phyloP scores from a whole-genome alignment of 2,797 vertebrate genomes.

The Muscicapa striata region DNA sequence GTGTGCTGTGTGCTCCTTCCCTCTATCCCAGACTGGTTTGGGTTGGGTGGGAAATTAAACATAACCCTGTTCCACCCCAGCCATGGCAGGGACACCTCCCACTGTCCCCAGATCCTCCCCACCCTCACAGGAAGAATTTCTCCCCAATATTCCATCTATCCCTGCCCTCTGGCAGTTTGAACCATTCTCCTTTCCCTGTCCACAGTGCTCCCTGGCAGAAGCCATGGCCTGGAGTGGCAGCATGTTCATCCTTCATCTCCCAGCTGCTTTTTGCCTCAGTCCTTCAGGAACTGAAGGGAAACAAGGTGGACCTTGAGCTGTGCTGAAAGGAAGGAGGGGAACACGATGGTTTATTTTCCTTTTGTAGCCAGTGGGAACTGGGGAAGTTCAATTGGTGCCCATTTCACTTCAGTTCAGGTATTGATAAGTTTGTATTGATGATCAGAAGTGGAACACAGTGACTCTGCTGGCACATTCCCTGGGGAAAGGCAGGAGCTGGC shows the following conservation, averaged over 20 bases:
- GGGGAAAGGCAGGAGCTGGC: background rate
- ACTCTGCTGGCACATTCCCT: background rate
- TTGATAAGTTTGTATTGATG: too few species aligned
- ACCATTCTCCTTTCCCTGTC: background rate
- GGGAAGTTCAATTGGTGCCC: too few species aligned
- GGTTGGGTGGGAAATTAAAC: background rate
- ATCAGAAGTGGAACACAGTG: rapidly evolving
- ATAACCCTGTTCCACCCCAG: rapidly evolving
- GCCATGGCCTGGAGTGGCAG: too few species aligned
- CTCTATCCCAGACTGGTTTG: background rate
- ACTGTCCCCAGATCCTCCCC: rapidly evolving
- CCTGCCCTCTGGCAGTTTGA: background rate
- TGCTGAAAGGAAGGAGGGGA: background rate
- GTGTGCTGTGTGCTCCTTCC: rapidly evolving
- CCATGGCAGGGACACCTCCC: background rate
- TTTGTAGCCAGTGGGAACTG: too few species aligned
- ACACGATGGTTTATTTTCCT: rapidly evolving
- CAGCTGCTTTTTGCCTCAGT: background rate
- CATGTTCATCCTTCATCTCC: background rate
- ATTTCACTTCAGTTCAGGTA: too few species aligned
- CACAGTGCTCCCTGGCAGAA: background rate
- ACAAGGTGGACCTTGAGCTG: background rate
- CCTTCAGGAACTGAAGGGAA: background rate
- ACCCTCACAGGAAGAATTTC: background rate
- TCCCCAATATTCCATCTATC: rapidly evolving